Evolutionary conservation across 2,888 invertebrate genomes (phyloP).

Genomic region (Unio pictorum): DNA sequence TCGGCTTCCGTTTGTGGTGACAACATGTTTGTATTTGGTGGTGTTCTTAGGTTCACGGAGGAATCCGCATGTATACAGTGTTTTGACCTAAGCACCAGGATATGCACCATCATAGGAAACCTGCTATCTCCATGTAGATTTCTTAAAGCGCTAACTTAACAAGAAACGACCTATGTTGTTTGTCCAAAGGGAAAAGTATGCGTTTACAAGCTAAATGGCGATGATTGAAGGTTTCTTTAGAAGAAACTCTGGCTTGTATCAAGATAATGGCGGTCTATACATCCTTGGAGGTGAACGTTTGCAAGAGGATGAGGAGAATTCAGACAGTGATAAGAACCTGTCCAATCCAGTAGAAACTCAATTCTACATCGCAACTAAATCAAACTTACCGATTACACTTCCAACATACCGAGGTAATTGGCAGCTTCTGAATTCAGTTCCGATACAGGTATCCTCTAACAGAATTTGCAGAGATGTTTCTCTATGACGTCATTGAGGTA

Average conservation of each 20-base stretch:
- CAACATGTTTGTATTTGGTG: constrained; percentile 40
- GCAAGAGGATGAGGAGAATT: constrained; percentile 2
- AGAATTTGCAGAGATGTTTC: constrained; percentile 19
- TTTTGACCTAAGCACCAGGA: constrained; percentile 25
- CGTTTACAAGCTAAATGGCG: constrained; percentile 19
- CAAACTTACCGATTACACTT: constrained; percentile 9
- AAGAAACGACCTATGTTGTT: constrained; percentile 24
- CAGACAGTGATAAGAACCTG: no score
- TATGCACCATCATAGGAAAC: constrained; percentile 24
- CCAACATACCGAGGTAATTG: constrained; percentile 34
- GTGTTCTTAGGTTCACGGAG: constrained; percentile 35
- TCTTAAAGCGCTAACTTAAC: constrained; percentile 22
- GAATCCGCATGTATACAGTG: constrained; percentile 37
- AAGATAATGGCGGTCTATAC: constrained; percentile 18
- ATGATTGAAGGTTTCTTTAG: constrained; percentile 24
- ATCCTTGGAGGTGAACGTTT: constrained; percentile 20
- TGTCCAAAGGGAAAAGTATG: constrained; percentile 33
- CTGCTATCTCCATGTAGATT: constrained; percentile 34
- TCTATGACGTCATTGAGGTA: no score
- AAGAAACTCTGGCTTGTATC: constrained; percentile 30
- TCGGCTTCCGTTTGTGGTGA: constrained; percentile 29
- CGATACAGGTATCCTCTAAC: constrained; percentile 30
- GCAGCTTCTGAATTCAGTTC: constrained; percentile 25
- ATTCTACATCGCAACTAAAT: no score
- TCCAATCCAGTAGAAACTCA: no score